Conservation (phyloP, 2,888 invertebrate species). For the Epiblema foenella region DNA sequence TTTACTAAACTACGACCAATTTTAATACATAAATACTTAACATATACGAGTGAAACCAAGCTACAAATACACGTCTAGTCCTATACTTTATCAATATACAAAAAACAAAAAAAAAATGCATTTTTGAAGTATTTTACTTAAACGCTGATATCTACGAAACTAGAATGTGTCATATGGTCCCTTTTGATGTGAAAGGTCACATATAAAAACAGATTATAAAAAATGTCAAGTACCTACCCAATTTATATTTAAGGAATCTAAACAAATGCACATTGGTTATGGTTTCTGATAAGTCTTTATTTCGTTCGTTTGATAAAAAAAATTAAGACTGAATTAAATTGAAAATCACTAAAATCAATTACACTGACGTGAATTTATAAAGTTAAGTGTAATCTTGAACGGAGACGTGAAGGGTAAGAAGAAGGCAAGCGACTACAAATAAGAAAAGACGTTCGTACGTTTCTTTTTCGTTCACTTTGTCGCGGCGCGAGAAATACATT, state of each 20-base stretch:
- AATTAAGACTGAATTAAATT: slow-evolving; percentile 82
- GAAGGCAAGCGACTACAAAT: not conserved
- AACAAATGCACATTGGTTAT: slow-evolving; percentile 62
- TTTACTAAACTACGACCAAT: no score
- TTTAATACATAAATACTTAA: no score
- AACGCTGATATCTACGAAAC: no score
- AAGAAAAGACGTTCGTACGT: not conserved
- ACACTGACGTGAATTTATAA: slow-evolving; percentile 69
- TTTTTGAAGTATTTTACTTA: no score
- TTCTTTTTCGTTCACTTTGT: not conserved
- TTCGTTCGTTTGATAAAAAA: slow-evolving; percentile 70
- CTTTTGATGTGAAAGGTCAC: no score
- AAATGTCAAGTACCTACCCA: slow-evolving; percentile 17
- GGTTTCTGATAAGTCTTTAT: slow-evolving; percentile 57
- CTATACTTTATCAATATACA: no score
- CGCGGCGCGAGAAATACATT: not conserved
- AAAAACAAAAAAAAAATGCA: no score
- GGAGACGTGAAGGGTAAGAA: slow-evolving; percentile 12
- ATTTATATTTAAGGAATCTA: slow-evolving; percentile 46
- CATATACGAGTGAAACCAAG: no score
- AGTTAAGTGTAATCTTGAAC: slow-evolving; percentile 52
- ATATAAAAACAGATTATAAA: no score
- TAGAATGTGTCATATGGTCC: no score
- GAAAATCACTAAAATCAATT: slow-evolving; percentile 80
- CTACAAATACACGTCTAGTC: no score